Evolutionary conservation across 2,113 vertebrate genomes (phyloP).

Genomic region (Catharus fuscescens): DNA sequence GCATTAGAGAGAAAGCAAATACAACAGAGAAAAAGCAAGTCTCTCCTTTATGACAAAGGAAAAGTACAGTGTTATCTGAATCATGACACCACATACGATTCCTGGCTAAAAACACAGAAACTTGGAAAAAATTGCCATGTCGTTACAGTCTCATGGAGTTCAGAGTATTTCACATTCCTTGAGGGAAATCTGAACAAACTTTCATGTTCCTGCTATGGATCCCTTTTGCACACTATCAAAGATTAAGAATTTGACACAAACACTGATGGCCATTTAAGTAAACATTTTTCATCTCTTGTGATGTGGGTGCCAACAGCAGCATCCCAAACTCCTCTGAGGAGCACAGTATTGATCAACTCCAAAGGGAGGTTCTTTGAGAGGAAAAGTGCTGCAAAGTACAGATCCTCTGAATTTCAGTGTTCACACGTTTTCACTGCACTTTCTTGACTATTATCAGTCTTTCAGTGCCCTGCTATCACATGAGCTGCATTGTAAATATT

Average conservation of each 20-base stretch:
- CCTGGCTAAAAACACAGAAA: constrained; percentile 2
- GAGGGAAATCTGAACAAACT: neutral
- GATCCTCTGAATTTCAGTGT: neutral
- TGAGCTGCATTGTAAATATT: constrained; percentile 15
- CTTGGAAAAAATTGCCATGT: neutral
- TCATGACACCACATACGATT: neutral
- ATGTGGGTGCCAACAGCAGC: neutral
- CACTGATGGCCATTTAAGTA: neutral
- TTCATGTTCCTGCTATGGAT: neutral
- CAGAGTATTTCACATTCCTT: neutral
- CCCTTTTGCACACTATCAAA: neutral
- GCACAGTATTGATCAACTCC: neutral
- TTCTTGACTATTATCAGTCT: neutral
- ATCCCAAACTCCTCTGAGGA: neutral
- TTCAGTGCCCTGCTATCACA: neutral
- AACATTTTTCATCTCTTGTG: neutral
- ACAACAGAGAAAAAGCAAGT: neutral
- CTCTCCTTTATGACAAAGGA: neutral
- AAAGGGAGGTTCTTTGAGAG: neutral
- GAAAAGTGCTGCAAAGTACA: neutral
- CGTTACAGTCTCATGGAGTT: neutral
- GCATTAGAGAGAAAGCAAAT: neutral
- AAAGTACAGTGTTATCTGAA: neutral
- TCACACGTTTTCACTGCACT: neutral
- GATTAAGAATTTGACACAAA: neutral